Conservation (phyloP, 2,113 vertebrate species). For the Benitochromis conjunctus region DNA sequence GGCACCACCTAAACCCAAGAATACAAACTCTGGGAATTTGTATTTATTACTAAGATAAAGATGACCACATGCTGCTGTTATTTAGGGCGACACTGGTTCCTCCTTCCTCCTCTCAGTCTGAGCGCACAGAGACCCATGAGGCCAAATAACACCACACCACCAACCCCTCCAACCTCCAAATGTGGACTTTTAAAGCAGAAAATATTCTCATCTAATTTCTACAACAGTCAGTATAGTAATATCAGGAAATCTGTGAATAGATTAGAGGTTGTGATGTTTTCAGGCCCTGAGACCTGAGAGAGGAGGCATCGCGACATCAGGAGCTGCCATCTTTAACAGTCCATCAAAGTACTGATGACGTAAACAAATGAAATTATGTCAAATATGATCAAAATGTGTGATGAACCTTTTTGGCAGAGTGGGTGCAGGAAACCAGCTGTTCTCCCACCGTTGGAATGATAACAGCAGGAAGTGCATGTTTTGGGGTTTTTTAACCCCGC, state of each 20-base stretch:
- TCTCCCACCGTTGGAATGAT: neutral
- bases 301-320: no score
- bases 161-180: neutral
- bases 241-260: no score
- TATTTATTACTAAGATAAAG: neutral
- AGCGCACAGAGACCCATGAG: neutral
- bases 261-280: no score
- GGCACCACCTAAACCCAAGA: neutral
- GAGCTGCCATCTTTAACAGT: neutral
- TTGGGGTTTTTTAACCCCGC: neutral
- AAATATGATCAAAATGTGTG: neutral
- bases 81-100: neutral
- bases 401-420: neutral
- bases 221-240: no score
- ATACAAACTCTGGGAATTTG: neutral
- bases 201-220: neutral
- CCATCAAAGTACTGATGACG: neutral
- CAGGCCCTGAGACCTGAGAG: no score
- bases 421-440: neutral
- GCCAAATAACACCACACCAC: rapidly evolving
- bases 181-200: neutral
- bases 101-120: neutral
- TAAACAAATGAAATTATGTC: neutral
- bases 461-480: neutral
- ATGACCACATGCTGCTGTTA: neutral